phyloP scores from a whole-genome alignment of 2,797 vertebrate species.

The Pseudopleuronectes americanus region DNA sequence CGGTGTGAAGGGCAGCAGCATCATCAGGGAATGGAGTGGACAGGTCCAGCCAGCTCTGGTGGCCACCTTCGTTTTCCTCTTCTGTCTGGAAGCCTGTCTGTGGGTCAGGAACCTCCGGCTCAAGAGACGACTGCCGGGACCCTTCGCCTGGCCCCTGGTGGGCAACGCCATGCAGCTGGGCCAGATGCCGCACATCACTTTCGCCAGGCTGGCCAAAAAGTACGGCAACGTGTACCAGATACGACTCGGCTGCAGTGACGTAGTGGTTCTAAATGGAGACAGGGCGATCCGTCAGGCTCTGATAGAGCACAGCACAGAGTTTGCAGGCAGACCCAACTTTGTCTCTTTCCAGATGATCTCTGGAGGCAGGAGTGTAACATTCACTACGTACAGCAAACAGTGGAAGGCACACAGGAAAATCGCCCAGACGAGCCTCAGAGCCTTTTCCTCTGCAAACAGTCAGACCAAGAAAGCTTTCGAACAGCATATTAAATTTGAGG shows the following conservation, averaged over 20 bases:
- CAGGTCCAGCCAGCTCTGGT: conserved; percentile 85
- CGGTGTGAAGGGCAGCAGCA: conserved; percentile 77
- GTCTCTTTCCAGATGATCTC: conserved; percentile 86
- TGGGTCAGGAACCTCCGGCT: conserved; percentile 76
- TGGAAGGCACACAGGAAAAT: conserved; percentile 87
- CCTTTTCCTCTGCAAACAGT: conserved; percentile 84
- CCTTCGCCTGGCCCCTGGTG: conserved; percentile 88
- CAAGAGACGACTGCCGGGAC: conserved; percentile 83
- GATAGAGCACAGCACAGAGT: conserved; percentile 82
- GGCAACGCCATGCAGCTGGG: conserved; percentile 90
- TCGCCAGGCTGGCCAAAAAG: conserved; percentile 81
- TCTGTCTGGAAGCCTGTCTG: conserved; percentile 82
- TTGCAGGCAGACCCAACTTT: conserved; percentile 90
- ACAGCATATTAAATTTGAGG: conserved; percentile 84
- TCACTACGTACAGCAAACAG: conserved; percentile 82
- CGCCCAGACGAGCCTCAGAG: conserved; percentile 85
- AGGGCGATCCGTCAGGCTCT: conserved; percentile 85
- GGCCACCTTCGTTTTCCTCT: conserved; percentile 82
- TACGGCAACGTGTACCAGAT: conserved; percentile 90
- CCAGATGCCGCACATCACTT: conserved; percentile 87
- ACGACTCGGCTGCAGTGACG: conserved; percentile 81
- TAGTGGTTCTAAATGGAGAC: conserved; percentile 87
- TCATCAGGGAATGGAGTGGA: conserved; percentile 80
- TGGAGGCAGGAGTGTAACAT: conserved; percentile 87
- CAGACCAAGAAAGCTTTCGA: conserved; percentile 82